Base-by-base conservation (phyloP, 2,888 invertebrate species). In the Osedax frankpressi region DNA sequence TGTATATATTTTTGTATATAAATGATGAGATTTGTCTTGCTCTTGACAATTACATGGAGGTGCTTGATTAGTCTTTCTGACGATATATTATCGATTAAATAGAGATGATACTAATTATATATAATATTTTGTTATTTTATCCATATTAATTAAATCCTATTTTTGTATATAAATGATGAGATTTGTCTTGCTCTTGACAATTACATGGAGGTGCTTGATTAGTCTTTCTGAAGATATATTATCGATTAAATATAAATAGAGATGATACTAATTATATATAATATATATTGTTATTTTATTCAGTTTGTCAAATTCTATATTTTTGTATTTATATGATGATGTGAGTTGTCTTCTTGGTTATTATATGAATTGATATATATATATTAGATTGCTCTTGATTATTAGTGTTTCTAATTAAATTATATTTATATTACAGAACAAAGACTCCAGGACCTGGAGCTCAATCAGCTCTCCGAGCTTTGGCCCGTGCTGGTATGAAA, bases 401-500 rank as follows among this genome's bases (percentile, higher is more conserved):
- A n/a, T n/a, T n/a, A n/a, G n/a, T n/a, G n/a, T n/a, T n/a, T n/a
- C n/a, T n/a, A n/a, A n/a, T n/a, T n/a, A n/a, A n/a, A n/a, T 70
- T 29, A 29, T 30, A 24, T 14, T 24, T 19, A 70, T 24, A 74
- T 78, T 75, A 63, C 73, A 93, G 94, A 85, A 95, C 95, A 24
- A 96, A 96, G 86, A 96, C 95, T 3, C 96, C 96, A 71, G 96
- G 98, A 83, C 98, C 98, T 26, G 98, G 98, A 78, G 98, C 97
- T 62, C 88, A 88, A 86, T 96, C 97, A 75, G 98, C 98, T 69
- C 89, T 99, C 73, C 89, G 98, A 81, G 98, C 98, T 80, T 88
- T 99, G 79, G 98, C 98, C 80, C 93, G 98, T 86, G 93, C 96
- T 75, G 94, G 92, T 81, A 97, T 98, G 94, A 97, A 97, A 87